Conservation (phyloP, 2,797 vertebrate species). For the Sebastes variabilis region DNA sequence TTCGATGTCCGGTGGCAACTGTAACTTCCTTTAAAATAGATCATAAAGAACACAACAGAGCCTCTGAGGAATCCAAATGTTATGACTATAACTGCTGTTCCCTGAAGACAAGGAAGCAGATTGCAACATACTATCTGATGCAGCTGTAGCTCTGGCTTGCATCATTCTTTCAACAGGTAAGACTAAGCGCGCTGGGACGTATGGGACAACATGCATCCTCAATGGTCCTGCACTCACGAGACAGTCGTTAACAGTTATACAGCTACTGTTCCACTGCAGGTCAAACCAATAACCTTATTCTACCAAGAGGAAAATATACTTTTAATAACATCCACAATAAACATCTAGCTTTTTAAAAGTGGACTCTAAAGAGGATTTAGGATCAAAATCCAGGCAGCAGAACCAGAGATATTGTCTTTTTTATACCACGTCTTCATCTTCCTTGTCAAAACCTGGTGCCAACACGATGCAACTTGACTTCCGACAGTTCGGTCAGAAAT, state of each 20-base stretch:
- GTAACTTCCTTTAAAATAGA: slow-evolving; percentile 24
- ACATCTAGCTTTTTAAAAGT: background rate
- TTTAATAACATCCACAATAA: background rate
- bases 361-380: background rate
- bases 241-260: background rate
- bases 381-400: background rate
- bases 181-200: slow-evolving; percentile 32
- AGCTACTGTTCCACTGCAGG: slow-evolving; percentile 1
- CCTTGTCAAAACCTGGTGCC: too few species aligned
- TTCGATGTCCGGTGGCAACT: background rate
- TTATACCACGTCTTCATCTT: too few species aligned
- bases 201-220: slow-evolving; percentile 44
- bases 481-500: background rate
- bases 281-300: background rate
- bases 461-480: background rate
- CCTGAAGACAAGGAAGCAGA: slow-evolving; percentile 28
- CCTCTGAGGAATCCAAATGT: slow-evolving; percentile 45
- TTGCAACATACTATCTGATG: slow-evolving; percentile 53
- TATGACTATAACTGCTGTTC: slow-evolving; percentile 33
- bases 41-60: slow-evolving; percentile 8
- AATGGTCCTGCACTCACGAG: slow-evolving; percentile 42
- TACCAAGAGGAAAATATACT: background rate
- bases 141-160: slow-evolving; percentile 58
- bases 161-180: slow-evolving; percentile 77
- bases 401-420: too few species aligned